Evolutionary conservation across 1,140 invertebrate species (phyloP).

Genomic region (Oncopodura yosiiana): DNA sequence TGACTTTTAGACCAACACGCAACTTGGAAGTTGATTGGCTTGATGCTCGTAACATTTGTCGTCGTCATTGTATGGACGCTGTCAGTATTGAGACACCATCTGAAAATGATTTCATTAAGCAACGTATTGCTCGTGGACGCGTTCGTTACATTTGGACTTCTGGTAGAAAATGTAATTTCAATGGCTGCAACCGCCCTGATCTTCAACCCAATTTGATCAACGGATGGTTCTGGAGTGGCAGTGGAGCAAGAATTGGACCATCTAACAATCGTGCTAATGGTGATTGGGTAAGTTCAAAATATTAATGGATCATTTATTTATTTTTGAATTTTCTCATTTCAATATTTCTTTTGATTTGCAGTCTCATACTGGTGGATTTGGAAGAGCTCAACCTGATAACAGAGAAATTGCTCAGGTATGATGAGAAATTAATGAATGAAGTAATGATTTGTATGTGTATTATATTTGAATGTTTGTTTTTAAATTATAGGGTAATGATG

Average conservation of each 20-base stretch:
- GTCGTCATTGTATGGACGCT: conserved; percentile 85
- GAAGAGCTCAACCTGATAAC: conserved; percentile 77
- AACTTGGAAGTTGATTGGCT: conserved; percentile 81
- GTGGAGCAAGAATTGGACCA: conserved; percentile 75
- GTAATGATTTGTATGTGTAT: neutral
- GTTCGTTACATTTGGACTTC: conserved; percentile 78
- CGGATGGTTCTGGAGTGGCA: conserved; percentile 89
- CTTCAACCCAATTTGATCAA: conserved; percentile 77
- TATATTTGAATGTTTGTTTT: neutral
- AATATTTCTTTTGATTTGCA: no score
- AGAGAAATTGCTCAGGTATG: conserved; percentile 72
- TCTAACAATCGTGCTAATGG: conserved; percentile 75
- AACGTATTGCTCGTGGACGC: conserved; percentile 59
- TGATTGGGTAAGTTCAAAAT: no score
- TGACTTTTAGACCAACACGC: no score
- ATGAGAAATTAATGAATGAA: neutral
- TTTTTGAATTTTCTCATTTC: no score
- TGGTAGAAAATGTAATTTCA: conserved; percentile 82
- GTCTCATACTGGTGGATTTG: conserved; percentile 65
- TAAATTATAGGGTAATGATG: conserved; percentile 62
- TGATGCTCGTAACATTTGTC: conserved; percentile 79
- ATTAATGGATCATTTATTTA: no score
- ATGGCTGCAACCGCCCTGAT: conserved; percentile 67
- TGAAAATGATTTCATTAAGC: conserved; percentile 82
- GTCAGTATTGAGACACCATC: conserved; percentile 79